Percentiles rank a stretch among this genome's conserved stretches.
These are phyloP conservation scores for Eudemis profundana DNA, from an alignment of 2,888 invertebrate genomes.

Conservation along the genomic window DNA sequence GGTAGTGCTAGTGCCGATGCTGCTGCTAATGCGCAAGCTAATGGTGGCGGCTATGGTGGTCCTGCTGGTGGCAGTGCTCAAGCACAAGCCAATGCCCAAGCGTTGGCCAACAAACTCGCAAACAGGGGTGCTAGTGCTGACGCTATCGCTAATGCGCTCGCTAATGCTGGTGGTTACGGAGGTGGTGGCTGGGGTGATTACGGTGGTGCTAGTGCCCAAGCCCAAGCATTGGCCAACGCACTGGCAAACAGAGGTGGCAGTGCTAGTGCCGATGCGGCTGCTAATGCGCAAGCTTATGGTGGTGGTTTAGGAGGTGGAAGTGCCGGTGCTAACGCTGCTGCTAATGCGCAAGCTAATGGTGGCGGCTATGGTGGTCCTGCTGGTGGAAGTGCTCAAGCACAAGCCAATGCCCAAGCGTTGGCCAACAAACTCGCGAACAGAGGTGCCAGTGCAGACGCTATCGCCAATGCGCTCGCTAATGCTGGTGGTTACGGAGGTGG, in stretches of 20 bases:
- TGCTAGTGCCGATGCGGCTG: conserved; percentile 17
- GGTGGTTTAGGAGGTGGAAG: background rate
- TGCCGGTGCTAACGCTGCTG: background rate
- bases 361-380: background rate
- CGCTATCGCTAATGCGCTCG: conserved; percentile 11
- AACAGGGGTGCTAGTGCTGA: background rate
- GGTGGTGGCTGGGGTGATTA: conserved; percentile 1
- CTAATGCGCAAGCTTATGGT: conserved; percentile 1
- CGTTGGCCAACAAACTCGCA: background rate
- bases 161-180: conserved; percentile 8
- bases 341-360: conserved; percentile 2
- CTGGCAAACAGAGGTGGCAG: background rate
- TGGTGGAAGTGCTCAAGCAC: background rate
- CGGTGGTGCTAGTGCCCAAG: conserved; percentile 18
- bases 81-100: background rate
- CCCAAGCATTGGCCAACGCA: conserved; percentile 13
- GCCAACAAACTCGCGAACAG: background rate
- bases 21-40: background rate
- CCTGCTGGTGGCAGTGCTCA: background rate
- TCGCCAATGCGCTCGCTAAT: conserved; percentile 11
- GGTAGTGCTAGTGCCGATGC: background rate
- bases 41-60: background rate
- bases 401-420: background rate
- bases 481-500: conserved; percentile 8
- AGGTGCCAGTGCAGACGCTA: background rate